Conservation (phyloP, 1,140 invertebrate genomes). For the Centruroides vittatus region DNA sequence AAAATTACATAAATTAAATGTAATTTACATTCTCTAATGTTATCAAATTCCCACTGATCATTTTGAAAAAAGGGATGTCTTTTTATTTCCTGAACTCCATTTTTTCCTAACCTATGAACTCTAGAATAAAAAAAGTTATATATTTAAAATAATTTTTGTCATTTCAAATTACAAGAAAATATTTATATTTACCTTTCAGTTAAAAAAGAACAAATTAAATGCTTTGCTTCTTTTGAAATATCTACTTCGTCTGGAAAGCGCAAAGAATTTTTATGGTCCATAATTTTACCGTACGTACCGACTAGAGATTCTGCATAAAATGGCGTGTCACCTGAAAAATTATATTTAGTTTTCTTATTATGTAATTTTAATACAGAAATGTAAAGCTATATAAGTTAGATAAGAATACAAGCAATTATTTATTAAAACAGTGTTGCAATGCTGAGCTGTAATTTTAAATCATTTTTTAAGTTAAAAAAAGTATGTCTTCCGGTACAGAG, state of each 20-base stretch:
- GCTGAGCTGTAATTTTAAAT: too few relatives aligned
- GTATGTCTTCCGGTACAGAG: too few relatives aligned
- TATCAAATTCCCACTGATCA: conserved; percentile 96
- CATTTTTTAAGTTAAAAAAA: too few relatives aligned
- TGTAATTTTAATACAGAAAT: too few relatives aligned
- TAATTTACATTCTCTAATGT: conserved; percentile 61
- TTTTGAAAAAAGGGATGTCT: conserved; percentile 88
- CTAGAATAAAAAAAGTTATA: conserved; percentile 29
- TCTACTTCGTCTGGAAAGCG: conserved; percentile 88
- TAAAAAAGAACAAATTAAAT: conserved; percentile 81
- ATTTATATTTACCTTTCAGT: conserved; percentile 51
- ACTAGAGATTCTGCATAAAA: conserved; percentile 98
- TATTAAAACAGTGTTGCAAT: too few relatives aligned
- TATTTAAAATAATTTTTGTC: background rate
- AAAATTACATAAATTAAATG: background rate
- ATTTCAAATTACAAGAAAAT: background rate
- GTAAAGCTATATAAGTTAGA: too few relatives aligned
- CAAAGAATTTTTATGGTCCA: conserved; percentile 94
- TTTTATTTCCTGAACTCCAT: conserved; percentile 92
- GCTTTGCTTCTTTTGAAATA: conserved; percentile 80
- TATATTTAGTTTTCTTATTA: too few relatives aligned
- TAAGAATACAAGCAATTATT: too few relatives aligned
- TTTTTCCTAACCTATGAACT: conserved; percentile 74
- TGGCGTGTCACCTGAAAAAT: conserved; percentile 70
- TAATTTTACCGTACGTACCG: conserved; percentile 97